Conservation (phyloP, 1,140 invertebrate genomes). For the Chironomus tepperi region DNA sequence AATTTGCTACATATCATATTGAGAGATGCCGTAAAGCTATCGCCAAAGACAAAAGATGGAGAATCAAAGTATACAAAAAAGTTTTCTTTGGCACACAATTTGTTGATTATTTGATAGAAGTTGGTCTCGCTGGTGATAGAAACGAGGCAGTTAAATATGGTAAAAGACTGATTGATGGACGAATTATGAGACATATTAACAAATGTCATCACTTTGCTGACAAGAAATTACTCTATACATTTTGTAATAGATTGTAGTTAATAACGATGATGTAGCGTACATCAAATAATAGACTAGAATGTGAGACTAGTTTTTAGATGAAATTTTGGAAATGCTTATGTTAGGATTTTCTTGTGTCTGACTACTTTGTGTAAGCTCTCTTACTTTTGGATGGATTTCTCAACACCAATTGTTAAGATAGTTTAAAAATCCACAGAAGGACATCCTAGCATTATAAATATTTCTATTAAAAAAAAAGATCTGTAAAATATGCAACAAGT, state of each 20-base stretch:
- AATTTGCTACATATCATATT: constrained; percentile 78
- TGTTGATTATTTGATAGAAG: constrained; percentile 75
- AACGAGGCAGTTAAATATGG: constrained; percentile 73
- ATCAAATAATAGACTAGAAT: no score
- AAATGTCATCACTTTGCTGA: constrained; percentile 73
- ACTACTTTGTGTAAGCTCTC: no score
- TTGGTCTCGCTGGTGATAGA: constrained; percentile 64
- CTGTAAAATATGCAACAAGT: no score
- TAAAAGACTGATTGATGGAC: constrained; percentile 69
- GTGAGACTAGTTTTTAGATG: no score
- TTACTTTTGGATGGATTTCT: no score
- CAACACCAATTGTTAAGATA: no score
- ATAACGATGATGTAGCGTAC: no score
- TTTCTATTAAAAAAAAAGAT: no score
- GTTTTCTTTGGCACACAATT: constrained; percentile 78
- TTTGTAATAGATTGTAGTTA: constrained; percentile 41
- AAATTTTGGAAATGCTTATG: no score
- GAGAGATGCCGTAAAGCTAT: constrained; percentile 71
- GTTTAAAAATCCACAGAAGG: no score
- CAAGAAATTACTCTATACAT: constrained; percentile 59
- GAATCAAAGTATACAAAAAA: constrained; percentile 60
- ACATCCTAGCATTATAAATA: no score
- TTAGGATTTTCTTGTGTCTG: no score
- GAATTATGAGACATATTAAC: constrained; percentile 74
- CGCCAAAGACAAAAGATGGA: constrained; percentile 62